phyloP scores from a whole-genome alignment of 2,797 vertebrate species.

The Hyperoplus lanceolatus region DNA sequence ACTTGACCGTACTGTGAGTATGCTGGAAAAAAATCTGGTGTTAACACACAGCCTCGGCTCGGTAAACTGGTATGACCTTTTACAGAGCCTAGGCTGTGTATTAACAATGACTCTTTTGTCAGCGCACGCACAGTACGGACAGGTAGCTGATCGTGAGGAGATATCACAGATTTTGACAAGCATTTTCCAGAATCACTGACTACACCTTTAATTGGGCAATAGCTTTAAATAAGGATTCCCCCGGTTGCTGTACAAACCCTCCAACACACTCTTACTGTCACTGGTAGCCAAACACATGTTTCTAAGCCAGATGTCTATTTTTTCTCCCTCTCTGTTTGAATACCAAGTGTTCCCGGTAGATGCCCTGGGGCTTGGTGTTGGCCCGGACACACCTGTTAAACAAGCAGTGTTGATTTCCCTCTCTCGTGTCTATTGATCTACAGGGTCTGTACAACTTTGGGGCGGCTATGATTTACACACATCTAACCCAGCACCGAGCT shows the following conservation, averaged over 20 bases:
- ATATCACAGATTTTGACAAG: no score
- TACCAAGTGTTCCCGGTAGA: slow-evolving; percentile 58
- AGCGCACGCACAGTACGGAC: no score
- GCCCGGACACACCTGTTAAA: slow-evolving; percentile 71
- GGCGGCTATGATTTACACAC: slow-evolving; percentile 71
- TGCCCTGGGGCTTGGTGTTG: slow-evolving; percentile 64
- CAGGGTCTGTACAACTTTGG: slow-evolving; percentile 59
- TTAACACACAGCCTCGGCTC: no score
- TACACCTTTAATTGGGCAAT: slow-evolving; percentile 37
- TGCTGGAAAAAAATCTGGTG: no score
- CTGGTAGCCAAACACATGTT: slow-evolving; percentile 35
- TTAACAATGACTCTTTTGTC: no score
- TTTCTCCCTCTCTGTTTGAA: slow-evolving; percentile 53
- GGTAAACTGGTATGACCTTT: no score
- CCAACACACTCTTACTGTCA: neutral
- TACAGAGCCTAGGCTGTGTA: no score
- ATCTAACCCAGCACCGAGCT: slow-evolving; percentile 59
- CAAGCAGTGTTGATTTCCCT: slow-evolving; percentile 75
- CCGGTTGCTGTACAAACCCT: slow-evolving; percentile 10
- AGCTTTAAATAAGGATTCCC: slow-evolving; percentile 20
- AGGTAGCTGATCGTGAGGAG: no score
- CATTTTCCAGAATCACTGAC: no score
- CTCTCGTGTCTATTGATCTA: slow-evolving; percentile 77
- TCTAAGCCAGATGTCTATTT: slow-evolving; percentile 46
- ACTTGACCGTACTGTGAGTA: no score